Conservation (phyloP, 2,113 vertebrate genomes). For the Callocephalon fimbriatum region DNA sequence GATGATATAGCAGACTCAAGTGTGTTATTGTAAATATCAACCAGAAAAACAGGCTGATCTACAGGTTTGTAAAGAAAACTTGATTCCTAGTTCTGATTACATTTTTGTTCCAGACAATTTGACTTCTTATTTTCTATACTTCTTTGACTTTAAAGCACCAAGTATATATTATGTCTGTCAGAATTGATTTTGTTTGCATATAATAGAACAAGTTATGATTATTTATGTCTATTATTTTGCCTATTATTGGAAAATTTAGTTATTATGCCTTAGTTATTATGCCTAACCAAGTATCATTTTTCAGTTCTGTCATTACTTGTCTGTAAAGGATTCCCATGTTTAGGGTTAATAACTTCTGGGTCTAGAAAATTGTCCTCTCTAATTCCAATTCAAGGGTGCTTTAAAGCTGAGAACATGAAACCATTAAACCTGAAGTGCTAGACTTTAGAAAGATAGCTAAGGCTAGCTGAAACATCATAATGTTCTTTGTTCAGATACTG, state of each 20-base stretch:
- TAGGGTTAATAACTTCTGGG: neutral
- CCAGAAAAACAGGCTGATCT: neutral
- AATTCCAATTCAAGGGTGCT: neutral
- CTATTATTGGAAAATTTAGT: neutral
- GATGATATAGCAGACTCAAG: neutral
- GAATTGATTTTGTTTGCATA: neutral
- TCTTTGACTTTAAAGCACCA: neutral
- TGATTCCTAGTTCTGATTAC: neutral
- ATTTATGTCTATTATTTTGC: neutral
- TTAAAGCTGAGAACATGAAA: neutral
- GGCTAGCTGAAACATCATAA: neutral
- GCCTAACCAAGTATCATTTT: neutral
- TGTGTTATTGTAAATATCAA: neutral
- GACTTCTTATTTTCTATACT: neutral
- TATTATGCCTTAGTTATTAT: neutral
- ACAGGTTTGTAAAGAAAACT: neutral
- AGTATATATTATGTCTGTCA: neutral
- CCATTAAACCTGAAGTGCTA: neutral
- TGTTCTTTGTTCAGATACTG: neutral
- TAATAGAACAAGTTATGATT: neutral
- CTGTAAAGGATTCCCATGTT: neutral
- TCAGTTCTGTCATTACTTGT: neutral
- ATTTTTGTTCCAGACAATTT: neutral
- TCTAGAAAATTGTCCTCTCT: neutral
- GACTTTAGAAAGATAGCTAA: neutral